phyloP scores from a whole-genome alignment of 92 coral and sea anemone genomes.

The Porites rus region DNA sequence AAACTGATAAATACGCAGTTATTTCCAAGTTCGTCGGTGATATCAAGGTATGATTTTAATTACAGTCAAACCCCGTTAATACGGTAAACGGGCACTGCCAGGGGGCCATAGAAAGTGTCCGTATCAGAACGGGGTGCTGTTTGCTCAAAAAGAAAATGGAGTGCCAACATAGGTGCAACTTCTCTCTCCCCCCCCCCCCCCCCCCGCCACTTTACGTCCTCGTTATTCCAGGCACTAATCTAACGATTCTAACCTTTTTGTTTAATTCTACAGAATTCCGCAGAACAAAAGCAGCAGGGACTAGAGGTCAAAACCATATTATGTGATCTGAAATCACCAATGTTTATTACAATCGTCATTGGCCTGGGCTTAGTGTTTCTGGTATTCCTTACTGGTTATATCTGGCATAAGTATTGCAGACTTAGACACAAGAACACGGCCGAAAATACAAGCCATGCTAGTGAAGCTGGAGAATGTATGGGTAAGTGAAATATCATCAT shows the following conservation, averaged over 20 bases:
- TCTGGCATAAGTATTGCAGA: background rate
- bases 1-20: background rate
- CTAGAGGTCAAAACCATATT: background rate
- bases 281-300: background rate
- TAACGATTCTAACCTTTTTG: too few relatives aligned
- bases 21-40: background rate
- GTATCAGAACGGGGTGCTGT: too few relatives aligned
- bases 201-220: too few relatives aligned
- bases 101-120: too few relatives aligned
- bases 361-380: background rate
- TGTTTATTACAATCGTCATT: background rate
- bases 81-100: too few relatives aligned
- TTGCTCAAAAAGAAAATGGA: too few relatives aligned
- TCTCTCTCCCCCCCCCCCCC: too few relatives aligned
- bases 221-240: too few relatives aligned
- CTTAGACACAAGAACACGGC: background rate
- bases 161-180: too few relatives aligned
- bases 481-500: background rate
- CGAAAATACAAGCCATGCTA: background rate
- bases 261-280: too few relatives aligned
- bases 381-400: background rate
- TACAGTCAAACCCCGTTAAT: too few relatives aligned
- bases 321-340: background rate
- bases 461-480: background rate
- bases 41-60: background rate